Evolutionary conservation across 1,140 invertebrate genomes (phyloP), one percentile per base, ranked within the genome.

Genomic region (Parasteatoda tepidariorum): DNA sequence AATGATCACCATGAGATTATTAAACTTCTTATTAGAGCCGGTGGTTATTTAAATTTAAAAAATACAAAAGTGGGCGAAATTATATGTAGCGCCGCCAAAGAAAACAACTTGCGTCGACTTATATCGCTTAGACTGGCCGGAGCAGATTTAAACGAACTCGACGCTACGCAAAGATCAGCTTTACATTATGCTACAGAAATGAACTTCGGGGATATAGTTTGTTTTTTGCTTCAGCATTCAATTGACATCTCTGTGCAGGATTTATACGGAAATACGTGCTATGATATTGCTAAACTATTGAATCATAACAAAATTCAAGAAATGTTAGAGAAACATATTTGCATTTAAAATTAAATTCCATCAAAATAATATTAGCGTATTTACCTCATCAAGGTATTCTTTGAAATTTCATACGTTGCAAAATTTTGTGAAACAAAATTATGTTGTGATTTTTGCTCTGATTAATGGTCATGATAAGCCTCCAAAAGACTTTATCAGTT

Each of bases 91-190:
- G 92, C 93, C 1, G 87, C 86, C 6, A 86, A 86, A 11, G 92
- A 92, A 2, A 89, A 91, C 1, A 87, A 89, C 22, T 22, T 91
- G 0, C 87, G 87, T 9, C 89, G 92, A 6, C 86, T 94, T 2
- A 84, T 90, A 54, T 93, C 93, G 0, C 93, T 91, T 84, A 84
- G 89, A 11, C 66, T 91, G n/a, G 93, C 93, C 3, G 92, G 93
- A 6, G 93, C 91, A 1, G 91, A 93, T 88, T 84, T 94, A 0
- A 90, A 90, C 0, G 90, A 91, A 84, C 70, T 74, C 86, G 70
- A 88, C 86, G 64, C 85, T 85, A 59, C 86, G 85, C 59, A 85
- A 84, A 61, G 87, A 86, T 59, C 86, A 86, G 75, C 86, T 85
- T 55, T 89, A 85, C 85, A 87, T 84, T 41, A 86, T 86, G 85